phyloP scores from a whole-genome alignment of 2,113 vertebrate species.

The Micromys minutus region DNA sequence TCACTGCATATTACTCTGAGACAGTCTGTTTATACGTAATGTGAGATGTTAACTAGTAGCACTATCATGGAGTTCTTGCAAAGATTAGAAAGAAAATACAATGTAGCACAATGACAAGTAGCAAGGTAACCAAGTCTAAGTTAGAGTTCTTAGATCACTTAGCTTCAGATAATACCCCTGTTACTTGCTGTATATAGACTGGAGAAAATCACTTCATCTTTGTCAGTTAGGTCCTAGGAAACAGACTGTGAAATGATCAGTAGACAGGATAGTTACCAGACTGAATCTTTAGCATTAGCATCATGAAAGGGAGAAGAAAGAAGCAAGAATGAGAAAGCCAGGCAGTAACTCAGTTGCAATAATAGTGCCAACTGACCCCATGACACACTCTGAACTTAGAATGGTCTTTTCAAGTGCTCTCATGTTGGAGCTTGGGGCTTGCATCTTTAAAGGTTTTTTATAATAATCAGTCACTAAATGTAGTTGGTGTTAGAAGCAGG shows the following conservation, averaged over 20 bases:
- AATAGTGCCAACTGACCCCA: not conserved
- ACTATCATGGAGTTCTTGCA: not conserved
- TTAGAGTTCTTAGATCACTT: not conserved
- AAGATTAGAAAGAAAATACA: not conserved
- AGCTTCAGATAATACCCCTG: not conserved
- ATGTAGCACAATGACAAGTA: not conserved
- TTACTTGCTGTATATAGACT: not conserved
- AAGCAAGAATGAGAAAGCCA: not conserved
- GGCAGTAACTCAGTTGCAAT: not conserved
- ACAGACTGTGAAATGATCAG: not conserved
- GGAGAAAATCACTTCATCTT: conserved; percentile 6
- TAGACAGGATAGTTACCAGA: not conserved
- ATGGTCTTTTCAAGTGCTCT: not conserved
- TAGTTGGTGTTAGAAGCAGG: not conserved
- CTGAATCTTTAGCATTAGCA: not conserved
- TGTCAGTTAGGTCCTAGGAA: not conserved
- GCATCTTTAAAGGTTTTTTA: not conserved
- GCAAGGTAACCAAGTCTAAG: not conserved
- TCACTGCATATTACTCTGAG: not conserved
- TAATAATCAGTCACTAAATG: not conserved
- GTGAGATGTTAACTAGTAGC: not conserved
- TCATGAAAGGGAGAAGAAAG: not conserved
- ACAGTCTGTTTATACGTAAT: not conserved
- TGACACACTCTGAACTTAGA: not conserved
- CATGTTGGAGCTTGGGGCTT: not conserved